A percentile compares a stretch with the other conserved stretches of the same genome.
Evolutionary conservation across 2,797 vertebrate species (phyloP).

Genomic region (Todus mexicanus): DNA sequence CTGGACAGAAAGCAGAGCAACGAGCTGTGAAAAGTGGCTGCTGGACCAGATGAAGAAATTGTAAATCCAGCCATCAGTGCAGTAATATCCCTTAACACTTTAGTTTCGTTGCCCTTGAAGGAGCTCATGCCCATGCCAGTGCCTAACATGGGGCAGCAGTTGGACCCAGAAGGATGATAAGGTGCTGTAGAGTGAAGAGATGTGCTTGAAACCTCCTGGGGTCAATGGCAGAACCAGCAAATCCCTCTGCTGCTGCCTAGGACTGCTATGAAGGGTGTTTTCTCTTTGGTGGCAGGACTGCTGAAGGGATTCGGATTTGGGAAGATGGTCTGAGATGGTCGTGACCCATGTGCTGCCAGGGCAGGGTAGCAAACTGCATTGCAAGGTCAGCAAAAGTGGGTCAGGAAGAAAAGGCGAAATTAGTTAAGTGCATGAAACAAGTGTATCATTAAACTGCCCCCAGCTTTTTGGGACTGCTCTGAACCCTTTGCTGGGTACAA

Average conservation of each 20-base stretch:
- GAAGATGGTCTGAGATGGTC: background rate
- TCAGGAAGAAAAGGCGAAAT: background rate
- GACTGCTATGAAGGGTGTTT: background rate
- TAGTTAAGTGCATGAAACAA: background rate
- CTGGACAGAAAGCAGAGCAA: conserved; percentile 59
- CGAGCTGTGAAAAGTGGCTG: background rate
- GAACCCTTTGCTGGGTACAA: background rate
- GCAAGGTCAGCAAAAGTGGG: background rate
- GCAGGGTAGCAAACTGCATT: background rate
- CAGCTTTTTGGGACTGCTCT: background rate
- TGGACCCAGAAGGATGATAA: background rate
- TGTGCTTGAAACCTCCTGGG: background rate
- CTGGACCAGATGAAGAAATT: background rate
- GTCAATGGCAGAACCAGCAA: background rate
- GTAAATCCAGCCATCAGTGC: conserved; percentile 11
- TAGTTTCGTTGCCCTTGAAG: background rate
- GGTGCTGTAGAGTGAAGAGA: background rate
- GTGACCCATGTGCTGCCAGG: background rate
- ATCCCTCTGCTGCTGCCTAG: background rate
- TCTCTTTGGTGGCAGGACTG: background rate
- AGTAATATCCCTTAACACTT: background rate
- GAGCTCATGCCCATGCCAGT: fast-evolving
- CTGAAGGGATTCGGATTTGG: background rate
- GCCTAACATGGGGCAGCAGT: fast-evolving
- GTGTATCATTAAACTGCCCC: background rate